phyloP scores from a whole-genome alignment of 1,140 invertebrate genomes.

The Scaptomyza pallida region DNA sequence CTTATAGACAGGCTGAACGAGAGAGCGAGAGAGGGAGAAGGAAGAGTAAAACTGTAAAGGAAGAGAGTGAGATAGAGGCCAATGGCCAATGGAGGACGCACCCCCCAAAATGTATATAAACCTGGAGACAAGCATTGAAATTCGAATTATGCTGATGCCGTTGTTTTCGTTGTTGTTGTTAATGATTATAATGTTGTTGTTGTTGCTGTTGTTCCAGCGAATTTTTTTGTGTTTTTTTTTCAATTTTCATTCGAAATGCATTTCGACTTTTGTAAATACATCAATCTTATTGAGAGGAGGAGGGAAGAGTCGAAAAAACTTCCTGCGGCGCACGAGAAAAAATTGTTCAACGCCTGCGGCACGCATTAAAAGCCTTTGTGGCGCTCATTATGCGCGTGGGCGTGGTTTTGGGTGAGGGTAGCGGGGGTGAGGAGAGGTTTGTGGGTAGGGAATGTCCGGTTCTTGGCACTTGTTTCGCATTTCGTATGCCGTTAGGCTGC shows the following conservation, averaged over 20 bases:
- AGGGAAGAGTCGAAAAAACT: constrained; percentile 42
- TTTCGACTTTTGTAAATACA: constrained; percentile 59
- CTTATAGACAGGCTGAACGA: constrained; percentile 36
- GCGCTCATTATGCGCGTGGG: constrained; percentile 60
- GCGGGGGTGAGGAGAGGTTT: neutral
- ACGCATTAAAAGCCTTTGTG: constrained; percentile 19
- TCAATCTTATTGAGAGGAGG: constrained; percentile 52
- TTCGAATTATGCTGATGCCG: constrained; percentile 19
- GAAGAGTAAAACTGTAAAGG: no score
- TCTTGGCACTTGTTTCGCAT: constrained; percentile 49
- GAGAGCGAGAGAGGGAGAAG: neutral
- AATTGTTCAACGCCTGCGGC: constrained; percentile 60
- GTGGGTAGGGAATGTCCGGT: constrained; percentile 54
- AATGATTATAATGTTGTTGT: neutral
- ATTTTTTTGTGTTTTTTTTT: constrained; percentile 40
- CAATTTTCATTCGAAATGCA: constrained; percentile 68
- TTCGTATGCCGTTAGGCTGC: constrained; percentile 74
- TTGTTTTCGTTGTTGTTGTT: constrained; percentile 7
- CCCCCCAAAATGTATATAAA: neutral
- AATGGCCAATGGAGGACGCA: constrained; percentile 34
- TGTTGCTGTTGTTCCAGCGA: constrained; percentile 52
- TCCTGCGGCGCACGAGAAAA: constrained; percentile 64
- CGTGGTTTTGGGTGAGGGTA: constrained; percentile 30
- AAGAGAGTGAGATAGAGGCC: constrained; percentile 34
- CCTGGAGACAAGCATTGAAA: constrained; percentile 15